phyloP scores from a whole-genome alignment of 2,888 invertebrate genomes.

The Drosophila flavopinicola region DNA sequence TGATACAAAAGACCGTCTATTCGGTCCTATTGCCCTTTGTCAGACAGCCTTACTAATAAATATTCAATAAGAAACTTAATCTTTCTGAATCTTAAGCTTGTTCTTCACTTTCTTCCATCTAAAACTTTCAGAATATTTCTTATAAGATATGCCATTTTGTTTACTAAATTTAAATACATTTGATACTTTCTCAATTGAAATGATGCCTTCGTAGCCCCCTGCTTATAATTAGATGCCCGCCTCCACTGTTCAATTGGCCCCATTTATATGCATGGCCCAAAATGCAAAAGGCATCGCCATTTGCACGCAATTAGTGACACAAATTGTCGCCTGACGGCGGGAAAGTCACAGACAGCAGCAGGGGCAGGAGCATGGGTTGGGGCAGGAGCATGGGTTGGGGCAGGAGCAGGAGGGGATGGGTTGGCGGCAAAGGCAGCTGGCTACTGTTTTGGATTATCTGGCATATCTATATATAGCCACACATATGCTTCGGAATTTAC shows the following conservation, averaged over 20 bases:
- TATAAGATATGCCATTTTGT: too few species aligned
- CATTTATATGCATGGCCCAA: slow-evolving; percentile 70
- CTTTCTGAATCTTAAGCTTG: too few species aligned
- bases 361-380: too few species aligned
- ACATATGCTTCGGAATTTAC: slow-evolving; percentile 18
- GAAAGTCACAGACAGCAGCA: slow-evolving; percentile 17
- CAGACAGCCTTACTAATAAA: too few species aligned
- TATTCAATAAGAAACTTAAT: too few species aligned
- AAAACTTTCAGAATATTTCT: too few species aligned
- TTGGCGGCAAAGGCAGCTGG: slow-evolving; percentile 15
- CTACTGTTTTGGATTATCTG: slow-evolving; percentile 46
- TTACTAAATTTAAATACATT: background rate
- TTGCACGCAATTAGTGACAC: slow-evolving; percentile 84
- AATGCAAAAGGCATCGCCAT: slow-evolving; percentile 78
- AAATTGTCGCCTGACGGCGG: slow-evolving; percentile 64
- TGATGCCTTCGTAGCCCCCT: background rate
- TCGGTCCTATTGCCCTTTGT: too few species aligned
- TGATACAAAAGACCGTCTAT: too few species aligned
- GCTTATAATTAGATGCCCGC: slow-evolving; percentile 1
- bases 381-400: background rate
- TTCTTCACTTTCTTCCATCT: too few species aligned
- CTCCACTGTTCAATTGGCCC: slow-evolving; percentile 41
- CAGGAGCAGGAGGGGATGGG: background rate
- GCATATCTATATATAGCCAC: slow-evolving; percentile 15
- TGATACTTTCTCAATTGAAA: background rate